phyloP scores from a whole-genome alignment of 92 coral and sea anemone species.

The Siderastrea radians region DNA sequence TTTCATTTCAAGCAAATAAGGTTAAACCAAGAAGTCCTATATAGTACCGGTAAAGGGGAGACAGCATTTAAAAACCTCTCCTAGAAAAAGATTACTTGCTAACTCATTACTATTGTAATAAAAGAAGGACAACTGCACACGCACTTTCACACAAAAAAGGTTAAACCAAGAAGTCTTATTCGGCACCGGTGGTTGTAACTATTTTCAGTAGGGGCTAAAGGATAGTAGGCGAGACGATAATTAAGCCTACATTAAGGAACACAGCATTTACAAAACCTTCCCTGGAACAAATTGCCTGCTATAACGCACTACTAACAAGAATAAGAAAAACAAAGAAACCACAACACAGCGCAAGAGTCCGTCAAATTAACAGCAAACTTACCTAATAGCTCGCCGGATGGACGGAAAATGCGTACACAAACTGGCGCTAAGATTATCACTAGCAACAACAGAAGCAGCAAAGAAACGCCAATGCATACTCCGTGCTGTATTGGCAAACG shows the following conservation, averaged over 20 bases:
- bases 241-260: not conserved
- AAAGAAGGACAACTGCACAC: not conserved
- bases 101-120: not conserved
- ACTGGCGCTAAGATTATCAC: conserved; percentile 19
- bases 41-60: not conserved
- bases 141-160: not conserved
- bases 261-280: not conserved
- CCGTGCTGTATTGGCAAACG: not conserved
- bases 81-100: not conserved
- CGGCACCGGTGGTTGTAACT: not conserved
- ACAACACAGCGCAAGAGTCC: conserved; percentile 34
- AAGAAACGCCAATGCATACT: not conserved
- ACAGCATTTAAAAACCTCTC: not conserved
- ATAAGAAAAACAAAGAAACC: conserved; percentile 31
- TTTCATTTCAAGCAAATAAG: not conserved
- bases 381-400: conserved; percentile 53
- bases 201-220: not conserved
- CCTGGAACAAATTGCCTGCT: not conserved
- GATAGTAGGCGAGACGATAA: not conserved
- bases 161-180: not conserved
- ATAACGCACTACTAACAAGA: not conserved
- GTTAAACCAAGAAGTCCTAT: not conserved
- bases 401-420: conserved; percentile 26
- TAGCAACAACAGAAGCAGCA: conserved; percentile 9
- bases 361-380: conserved; percentile 24